A percentile compares a stretch with the other conserved stretches of the same genome.
Evolutionary conservation across 2,797 vertebrate genomes (phyloP).

Genomic region (Enteromius thamalakanensis): DNA sequence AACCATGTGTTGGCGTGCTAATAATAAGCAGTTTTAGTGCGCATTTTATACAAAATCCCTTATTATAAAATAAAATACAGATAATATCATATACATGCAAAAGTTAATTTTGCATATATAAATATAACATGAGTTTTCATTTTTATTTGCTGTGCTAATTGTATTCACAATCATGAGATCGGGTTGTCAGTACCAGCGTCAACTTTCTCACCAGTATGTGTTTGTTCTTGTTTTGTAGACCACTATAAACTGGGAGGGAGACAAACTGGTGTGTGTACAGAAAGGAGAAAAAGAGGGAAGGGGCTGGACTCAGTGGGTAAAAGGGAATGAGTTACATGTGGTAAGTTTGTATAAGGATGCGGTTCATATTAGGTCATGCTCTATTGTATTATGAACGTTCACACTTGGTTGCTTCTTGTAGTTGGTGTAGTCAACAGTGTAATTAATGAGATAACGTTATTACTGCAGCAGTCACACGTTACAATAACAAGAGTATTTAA

Average conservation of each 20-base stretch:
- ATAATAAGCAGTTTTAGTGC: too few species aligned
- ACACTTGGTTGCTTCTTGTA: slow-evolving; percentile 11
- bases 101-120: too few species aligned
- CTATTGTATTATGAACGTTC: slow-evolving; percentile 7
- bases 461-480: background rate
- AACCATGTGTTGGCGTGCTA: too few species aligned
- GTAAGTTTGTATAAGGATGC: slow-evolving; percentile 64
- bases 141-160: too few species aligned
- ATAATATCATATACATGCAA: too few species aligned
- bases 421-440: background rate
- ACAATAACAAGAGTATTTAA: slow-evolving; percentile 1
- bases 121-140: too few species aligned
- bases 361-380: slow-evolving; percentile 4
- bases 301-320: slow-evolving; percentile 96
- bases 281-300: slow-evolving; percentile 93
- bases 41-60: too few species aligned
- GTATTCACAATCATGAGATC: too few species aligned
- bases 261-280: slow-evolving; percentile 91
- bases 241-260: slow-evolving; percentile 89
- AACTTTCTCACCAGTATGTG: background rate
- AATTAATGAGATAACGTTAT: slow-evolving; percentile 2
- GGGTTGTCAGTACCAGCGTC: background rate
- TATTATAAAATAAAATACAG: too few species aligned
- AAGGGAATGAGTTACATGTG: slow-evolving; percentile 92
- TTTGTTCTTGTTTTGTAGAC: slow-evolving; percentile 74